These are phyloP conservation scores for Coranthus polyacanthus DNA, from an alignment of 2,797 vertebrate species.

Conservation along the genomic window DNA sequence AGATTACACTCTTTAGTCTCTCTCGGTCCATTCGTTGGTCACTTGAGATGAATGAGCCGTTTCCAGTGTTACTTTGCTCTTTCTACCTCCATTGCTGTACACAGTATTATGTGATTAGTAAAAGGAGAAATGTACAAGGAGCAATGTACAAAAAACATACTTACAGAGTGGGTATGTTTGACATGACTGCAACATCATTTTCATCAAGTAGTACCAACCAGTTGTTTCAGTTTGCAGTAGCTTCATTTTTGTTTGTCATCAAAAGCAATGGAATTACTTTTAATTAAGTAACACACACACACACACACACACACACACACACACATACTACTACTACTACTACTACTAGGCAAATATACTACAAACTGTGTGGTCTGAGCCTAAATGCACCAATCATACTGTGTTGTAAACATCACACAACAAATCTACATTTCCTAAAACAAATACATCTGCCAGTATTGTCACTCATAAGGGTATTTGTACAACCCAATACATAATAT, in stretches of 20 bases:
- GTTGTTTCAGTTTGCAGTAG: not conserved
- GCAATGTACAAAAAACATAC: too few relatives aligned
- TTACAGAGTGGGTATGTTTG: too few relatives aligned
- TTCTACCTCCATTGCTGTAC: conserved; percentile 48
- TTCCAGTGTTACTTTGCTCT: conserved; percentile 65
- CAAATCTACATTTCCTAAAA: too few relatives aligned
- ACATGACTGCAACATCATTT: not conserved
- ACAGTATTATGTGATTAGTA: conserved; percentile 24
- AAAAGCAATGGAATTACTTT: too few relatives aligned
- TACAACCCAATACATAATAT: too few relatives aligned
- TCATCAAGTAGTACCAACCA: not conserved
- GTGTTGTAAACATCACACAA: too few relatives aligned
- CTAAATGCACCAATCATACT: too few relatives aligned
- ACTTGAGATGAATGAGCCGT: conserved; percentile 80
- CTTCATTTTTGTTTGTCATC: not conserved
- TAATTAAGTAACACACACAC: too few relatives aligned
- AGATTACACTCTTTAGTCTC: not conserved
- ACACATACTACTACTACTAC: not conserved
- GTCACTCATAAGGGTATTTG: too few relatives aligned
- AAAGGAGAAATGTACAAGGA: too few relatives aligned
- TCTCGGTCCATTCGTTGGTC: conserved; percentile 37
- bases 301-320: too few relatives aligned
- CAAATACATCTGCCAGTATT: too few relatives aligned
- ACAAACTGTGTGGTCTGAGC: not conserved
- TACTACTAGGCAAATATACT: not conserved